A percentile compares a stretch with the other conserved stretches of the same genome.
Conservation (phyloP, 2,888 invertebrate genomes). For the Orthosia cruda region DNA sequence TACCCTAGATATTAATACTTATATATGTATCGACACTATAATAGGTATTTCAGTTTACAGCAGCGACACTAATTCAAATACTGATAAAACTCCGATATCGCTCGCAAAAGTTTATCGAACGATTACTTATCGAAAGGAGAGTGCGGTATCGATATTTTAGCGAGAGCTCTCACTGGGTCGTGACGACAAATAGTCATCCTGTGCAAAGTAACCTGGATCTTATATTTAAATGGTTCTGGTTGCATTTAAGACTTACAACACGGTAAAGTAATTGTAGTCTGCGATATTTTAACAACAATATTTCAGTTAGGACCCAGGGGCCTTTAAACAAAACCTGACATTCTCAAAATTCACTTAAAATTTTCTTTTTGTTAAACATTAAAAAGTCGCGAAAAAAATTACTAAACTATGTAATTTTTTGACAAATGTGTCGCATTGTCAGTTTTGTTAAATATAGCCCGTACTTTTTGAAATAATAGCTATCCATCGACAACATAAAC, state of each 20-base stretch:
- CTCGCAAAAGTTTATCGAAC: background rate
- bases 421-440: background rate
- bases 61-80: background rate
- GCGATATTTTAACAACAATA: background rate
- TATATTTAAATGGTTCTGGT: background rate
- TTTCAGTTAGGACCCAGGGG: background rate
- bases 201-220: background rate
- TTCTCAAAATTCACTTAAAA: background rate
- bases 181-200: conserved; percentile 5
- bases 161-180: background rate
- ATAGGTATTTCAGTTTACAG: background rate
- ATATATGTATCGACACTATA: background rate
- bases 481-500: background rate
- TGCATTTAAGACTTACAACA: too few species aligned
- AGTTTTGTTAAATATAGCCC: background rate
- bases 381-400: background rate
- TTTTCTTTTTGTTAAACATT: background rate
- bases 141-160: too few species aligned
- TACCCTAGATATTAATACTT: background rate
- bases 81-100: background rate
- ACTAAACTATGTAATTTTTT: background rate
- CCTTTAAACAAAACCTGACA: background rate
- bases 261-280: too few species aligned
- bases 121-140: background rate
- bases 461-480: background rate